phyloP scores from a whole-genome alignment of 1,140 invertebrate species.

The Colletes latitarsis region DNA sequence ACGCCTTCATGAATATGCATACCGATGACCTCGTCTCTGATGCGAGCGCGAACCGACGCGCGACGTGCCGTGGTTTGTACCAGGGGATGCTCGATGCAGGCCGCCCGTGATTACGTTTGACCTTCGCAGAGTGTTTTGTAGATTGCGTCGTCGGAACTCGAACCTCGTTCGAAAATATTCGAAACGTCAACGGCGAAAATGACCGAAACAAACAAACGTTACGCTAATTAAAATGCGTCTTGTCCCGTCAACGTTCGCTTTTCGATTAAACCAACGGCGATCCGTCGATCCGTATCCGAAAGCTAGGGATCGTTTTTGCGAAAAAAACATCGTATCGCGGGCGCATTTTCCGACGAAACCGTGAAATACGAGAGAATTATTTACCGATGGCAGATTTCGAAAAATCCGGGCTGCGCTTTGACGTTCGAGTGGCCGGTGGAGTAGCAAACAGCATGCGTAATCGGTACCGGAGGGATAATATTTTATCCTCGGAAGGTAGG shows the following conservation, averaged over 20 bases:
- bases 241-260: too few relatives aligned
- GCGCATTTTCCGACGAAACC: neutral
- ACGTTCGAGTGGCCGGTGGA: conserved; percentile 9
- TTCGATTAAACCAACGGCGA: conserved; percentile 60
- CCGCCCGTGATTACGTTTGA: too few relatives aligned
- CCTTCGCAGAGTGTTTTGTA: too few relatives aligned
- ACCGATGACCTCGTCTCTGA: conserved; percentile 23
- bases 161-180: too few relatives aligned
- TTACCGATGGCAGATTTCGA: neutral
- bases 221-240: too few relatives aligned
- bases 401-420: neutral
- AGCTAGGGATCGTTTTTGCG: neutral
- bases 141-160: too few relatives aligned
- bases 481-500: neutral
- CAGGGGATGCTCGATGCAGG: too few relatives aligned
- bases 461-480: neutral
- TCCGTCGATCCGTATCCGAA: conserved; percentile 1
- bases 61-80: too few relatives aligned
- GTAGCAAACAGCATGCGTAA: neutral
- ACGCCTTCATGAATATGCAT: conserved; percentile 35
- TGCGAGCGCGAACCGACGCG: conserved; percentile 1
- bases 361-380: neutral
- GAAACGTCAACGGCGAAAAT: too few relatives aligned
- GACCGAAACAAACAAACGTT: too few relatives aligned
- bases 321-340: neutral